Base-by-base conservation (phyloP, 2,888 invertebrate species). In the Odontothrips loti region DNA sequence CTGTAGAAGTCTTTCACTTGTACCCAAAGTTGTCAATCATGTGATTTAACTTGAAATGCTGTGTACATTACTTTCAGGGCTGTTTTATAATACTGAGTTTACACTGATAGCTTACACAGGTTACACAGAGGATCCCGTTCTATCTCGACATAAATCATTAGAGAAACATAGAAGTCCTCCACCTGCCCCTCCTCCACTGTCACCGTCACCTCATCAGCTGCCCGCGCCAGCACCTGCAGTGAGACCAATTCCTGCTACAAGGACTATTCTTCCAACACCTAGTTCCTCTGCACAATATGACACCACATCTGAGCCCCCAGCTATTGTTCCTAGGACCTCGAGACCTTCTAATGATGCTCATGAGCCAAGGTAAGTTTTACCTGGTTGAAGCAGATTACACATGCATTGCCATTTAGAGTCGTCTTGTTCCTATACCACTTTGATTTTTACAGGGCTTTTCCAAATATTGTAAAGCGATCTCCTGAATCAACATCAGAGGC, bases 151-250 rank as follows among this genome's bases (percentile, higher is more conserved):
- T 75, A 75, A 27, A 75, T 75, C 68, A 8, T 27, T 75, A 27
- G 68, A 75, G 68, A 75, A 75, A 75, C 68, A 27, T 23, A 75
- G 68, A 75, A 75, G 23, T 23, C 68, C 68, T 75, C 68, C 68
- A 12, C 68, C 68, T 23, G 68, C 68, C 10, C 68, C 68, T 23
- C 68, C 68, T 11, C 27, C 68, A 27, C 23, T 75, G 68, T 75
- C 68, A 11, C 68, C 68, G 10, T 75, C 27, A 12, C 68, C 68
- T 27, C 23, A 27, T 12, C 68, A 23, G 27, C 23, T 23, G 12
- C 12, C 27, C 1, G 8, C 1, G 27, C 58, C 58, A 15, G 15
- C 20, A 6, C 58, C 58, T 58, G 58, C 58, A 20, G 68, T 75
- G 27, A 75, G 58, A 17, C 58, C 58, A 58, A 17, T 58, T n/a